Base-by-base conservation (phyloP, 2,113 vertebrate genomes). In the Salvator merianae region DNA sequence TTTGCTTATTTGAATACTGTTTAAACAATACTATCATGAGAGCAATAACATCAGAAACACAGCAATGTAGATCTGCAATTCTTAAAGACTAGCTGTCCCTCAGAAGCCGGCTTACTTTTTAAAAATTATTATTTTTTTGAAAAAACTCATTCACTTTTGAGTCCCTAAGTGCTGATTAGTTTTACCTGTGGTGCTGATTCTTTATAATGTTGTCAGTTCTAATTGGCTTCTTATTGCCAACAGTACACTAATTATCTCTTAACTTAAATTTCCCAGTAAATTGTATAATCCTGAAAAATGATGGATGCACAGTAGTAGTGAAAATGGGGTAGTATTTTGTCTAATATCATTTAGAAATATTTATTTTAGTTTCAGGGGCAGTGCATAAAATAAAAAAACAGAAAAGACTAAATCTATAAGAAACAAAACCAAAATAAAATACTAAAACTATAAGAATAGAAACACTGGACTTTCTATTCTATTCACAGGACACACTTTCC, bases 191-290 rank as follows among this genome's bases (percentile, higher is more conserved):
- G n/a, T 47, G 14, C 68, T 34, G 68, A 85, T 50, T 79, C 83
- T 79, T 85, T 79, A 79, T 85, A 79, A 72, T 62, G 40, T 72
- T 85, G 83, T 65, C 83, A 73, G 68, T 79, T 77, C 83, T 85
- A 85, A 85, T 85, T 85, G 77, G 77, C 77, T 79, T 69, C 7
- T 73, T 73, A 79, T 76, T 72, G 40, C 77, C 83, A 79, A 71
- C 68, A 43, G 50, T 53, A 78, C 36, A 55, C 83, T 84, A 84
- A 85, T 79, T 72, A 59, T n/a, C 77, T 85, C 83, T 85, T 85
- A 72, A 50, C 68, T 38, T 78, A 79, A 79, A 79, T 73, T 85
- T 72, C 63, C 55, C 53, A 85, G 62, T 40, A 79, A 85, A 53
- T 84, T 72, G n/a, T 62, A 63, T 38, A 6, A 22, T 50, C 38